Evolutionary conservation across 2,797 vertebrate species (phyloP), one percentile per base, ranked within the genome.

Genomic region (Orientallactaga sibirica): DNA sequence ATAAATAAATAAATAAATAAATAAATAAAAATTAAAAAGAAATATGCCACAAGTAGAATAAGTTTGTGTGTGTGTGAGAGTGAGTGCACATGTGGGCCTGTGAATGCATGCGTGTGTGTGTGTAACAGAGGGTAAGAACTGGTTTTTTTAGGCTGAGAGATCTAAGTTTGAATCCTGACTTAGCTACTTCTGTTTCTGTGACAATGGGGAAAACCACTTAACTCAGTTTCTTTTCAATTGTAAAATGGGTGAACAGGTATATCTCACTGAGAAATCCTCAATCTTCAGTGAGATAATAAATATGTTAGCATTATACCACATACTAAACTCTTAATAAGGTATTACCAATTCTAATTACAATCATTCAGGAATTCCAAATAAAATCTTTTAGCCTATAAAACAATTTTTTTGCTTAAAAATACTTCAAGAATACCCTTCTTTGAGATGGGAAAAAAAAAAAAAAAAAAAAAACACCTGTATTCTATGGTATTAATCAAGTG

Each of bases 121-220:
- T 58, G 55, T 58, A 87, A 18, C 61, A 73, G 0, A 7, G 27
- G 9, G 89, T 91, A 90, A 91, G 41, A 96, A 93, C 14, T 55
- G 52, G 41, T 61, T 66, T 91, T 91, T 25, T 29, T n/a, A 71
- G 20, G 43, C 4, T 5, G 22, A 33, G 5, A 37, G 77, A 33
- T 33, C 25, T n/a, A 25, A 78, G 16, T 80, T 62, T 81, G 85
- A 92, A n/a, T 85, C 15, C 68, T 75, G 22, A 37, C 61, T 66
- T 37, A 70, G 48, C 8, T 73, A 73, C 7, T 16, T 19, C 33
- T 52, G n/a, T 22, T 6, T 80, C 66, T 43, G 5, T 71, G n/a
- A 86, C 48, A 8, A 3, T 2, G 22, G 6, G n/a, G 16, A 11
- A 71, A 81, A 76, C 29, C 20, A 68, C 9, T 71, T 41, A 86